These are phyloP conservation scores for Brachyopa scutellaris DNA, from an alignment of 2,888 invertebrate species.

Conservation along the genomic window DNA sequence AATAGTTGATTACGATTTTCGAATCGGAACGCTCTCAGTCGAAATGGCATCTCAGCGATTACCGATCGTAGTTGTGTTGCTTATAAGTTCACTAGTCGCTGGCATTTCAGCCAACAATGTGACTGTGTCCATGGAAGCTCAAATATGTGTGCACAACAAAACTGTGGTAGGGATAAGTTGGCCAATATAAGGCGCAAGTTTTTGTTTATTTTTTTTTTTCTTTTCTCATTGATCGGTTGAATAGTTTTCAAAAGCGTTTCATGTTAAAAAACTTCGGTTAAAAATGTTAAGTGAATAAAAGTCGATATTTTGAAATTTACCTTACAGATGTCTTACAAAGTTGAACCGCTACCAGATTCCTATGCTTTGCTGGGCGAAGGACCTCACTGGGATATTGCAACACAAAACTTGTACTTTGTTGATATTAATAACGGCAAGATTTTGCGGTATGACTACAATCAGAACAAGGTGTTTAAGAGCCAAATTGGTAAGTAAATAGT, in stretches of 20 bases:
- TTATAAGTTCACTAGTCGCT: constrained; percentile 34
- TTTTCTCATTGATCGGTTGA: constrained; percentile 32
- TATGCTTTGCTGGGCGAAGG: constrained; percentile 85
- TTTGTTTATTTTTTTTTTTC: constrained; percentile 1
- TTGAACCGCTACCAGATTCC: constrained; percentile 79
- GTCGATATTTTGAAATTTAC: background rate
- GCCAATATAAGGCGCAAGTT: background rate
- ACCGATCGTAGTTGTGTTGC: constrained; percentile 26
- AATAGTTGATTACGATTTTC: constrained; percentile 22
- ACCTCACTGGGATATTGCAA: constrained; percentile 86
- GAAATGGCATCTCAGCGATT: constrained; percentile 56
- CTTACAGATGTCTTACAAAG: constrained; percentile 80
- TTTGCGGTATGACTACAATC: constrained; percentile 79
- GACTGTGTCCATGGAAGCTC: constrained; percentile 68
- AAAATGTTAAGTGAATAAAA: background rate
- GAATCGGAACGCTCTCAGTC: constrained; percentile 41
- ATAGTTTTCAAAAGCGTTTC: constrained; percentile 8
- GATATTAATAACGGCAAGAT: constrained; percentile 83
- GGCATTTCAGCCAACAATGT: constrained; percentile 40
- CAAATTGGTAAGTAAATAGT: constrained; percentile 77
- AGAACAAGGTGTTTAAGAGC: constrained; percentile 83
- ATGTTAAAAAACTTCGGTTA: background rate
- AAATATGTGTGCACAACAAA: constrained; percentile 61
- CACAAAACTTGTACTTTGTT: constrained; percentile 86
- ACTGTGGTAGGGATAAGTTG: constrained; percentile 63